These are phyloP conservation scores for Pachycephala philippinensis DNA, from an alignment of 2,113 vertebrate species.

Conservation along the genomic window DNA sequence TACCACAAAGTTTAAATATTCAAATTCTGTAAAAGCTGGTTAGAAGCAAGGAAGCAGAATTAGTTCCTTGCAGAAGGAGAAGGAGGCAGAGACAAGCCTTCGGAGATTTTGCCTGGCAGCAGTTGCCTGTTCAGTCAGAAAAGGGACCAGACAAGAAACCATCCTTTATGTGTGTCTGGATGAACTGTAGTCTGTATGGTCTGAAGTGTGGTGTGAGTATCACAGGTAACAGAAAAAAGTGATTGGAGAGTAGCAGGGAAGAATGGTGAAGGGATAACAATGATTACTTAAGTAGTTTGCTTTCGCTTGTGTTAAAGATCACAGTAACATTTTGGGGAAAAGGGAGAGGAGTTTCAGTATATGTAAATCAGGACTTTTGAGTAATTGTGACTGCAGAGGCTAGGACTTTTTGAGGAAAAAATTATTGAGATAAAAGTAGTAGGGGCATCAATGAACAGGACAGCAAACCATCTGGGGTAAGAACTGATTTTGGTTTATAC, in stretches of 20 bases:
- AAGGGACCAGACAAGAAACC: not conserved
- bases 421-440: not conserved
- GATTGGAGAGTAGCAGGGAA: not conserved
- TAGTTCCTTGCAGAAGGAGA: not conserved
- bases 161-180: not conserved
- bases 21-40: not conserved
- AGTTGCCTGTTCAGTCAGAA: not conserved
- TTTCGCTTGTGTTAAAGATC: not conserved
- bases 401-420: not conserved
- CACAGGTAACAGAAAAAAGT: not conserved
- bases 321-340: not conserved
- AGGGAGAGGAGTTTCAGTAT: not conserved
- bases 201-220: not conserved
- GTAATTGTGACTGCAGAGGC: not conserved
- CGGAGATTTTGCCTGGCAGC: not conserved
- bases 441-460: not conserved
- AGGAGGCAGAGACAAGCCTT: not conserved
- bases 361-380: not conserved
- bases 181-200: fast-evolving
- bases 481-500: not conserved
- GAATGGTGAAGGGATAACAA: not conserved
- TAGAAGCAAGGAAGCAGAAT: not conserved
- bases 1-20: not conserved
- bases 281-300: not conserved
- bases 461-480: not conserved